phyloP scores from a whole-genome alignment of 2,888 invertebrate species.

The Agrochola lychnidis region DNA sequence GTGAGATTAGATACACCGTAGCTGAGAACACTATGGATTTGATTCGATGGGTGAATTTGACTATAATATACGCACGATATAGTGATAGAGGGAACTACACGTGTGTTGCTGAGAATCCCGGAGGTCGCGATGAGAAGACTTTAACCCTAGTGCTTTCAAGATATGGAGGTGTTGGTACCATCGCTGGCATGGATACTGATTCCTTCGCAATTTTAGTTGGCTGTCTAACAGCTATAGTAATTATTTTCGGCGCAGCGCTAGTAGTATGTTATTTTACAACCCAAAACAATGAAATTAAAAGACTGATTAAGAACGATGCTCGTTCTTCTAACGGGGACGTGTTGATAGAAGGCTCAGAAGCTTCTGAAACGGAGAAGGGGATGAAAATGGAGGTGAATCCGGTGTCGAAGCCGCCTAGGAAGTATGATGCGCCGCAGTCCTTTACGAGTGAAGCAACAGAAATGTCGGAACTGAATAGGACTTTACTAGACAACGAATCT shows the following conservation, averaged over 20 bases:
- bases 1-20: conserved; percentile 88
- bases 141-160: conserved; percentile 91
- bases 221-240: conserved; percentile 83
- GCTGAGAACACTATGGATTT: conserved; percentile 87
- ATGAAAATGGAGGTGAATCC: conserved; percentile 95
- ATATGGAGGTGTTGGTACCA: conserved; percentile 85
- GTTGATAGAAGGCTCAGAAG: conserved; percentile 93
- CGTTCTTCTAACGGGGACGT: conserved; percentile 92
- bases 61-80: conserved; percentile 91
- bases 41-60: conserved; percentile 92
- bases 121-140: conserved; percentile 94
- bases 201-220: conserved; percentile 90
- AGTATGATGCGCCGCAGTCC: conserved; percentile 92
- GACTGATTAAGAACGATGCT: conserved; percentile 91
- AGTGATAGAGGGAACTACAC: conserved; percentile 94
- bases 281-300: conserved; percentile 88
- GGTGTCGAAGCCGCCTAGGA: conserved; percentile 94
- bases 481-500: conserved; percentile 94
- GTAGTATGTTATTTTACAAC: conserved; percentile 90
- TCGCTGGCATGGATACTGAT: conserved; percentile 88
- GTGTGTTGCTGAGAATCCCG: conserved; percentile 95
- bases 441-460: conserved; percentile 93
- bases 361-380: conserved; percentile 95
- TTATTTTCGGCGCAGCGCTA: conserved; percentile 87
- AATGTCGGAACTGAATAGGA: conserved; percentile 95